These are phyloP conservation scores for Mactra quadrangularis DNA, from an alignment of 1,140 invertebrate genomes.

Conservation along the genomic window DNA sequence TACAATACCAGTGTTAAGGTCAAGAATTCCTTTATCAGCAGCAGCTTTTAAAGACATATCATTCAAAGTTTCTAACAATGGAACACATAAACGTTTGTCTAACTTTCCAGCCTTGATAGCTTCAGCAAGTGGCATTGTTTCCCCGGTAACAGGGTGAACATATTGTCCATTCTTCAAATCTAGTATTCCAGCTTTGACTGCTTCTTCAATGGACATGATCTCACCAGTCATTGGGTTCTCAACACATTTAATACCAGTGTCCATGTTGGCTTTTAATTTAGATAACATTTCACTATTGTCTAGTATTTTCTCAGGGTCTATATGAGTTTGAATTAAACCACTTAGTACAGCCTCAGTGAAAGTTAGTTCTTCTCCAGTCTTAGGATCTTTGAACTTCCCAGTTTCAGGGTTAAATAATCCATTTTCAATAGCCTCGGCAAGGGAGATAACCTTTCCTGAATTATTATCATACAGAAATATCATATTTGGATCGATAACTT, in stretches of 20 bases:
- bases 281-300: constrained; percentile 71
- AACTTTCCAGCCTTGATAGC: constrained; percentile 75
- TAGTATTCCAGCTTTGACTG: constrained; percentile 73
- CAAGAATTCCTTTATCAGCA: constrained; percentile 88
- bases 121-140: constrained; percentile 67
- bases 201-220: constrained; percentile 74
- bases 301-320: constrained; percentile 72
- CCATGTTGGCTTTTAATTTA: constrained; percentile 69
- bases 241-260: constrained; percentile 70
- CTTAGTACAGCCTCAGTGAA: constrained; percentile 73
- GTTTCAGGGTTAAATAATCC: constrained; percentile 74
- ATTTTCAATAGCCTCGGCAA: constrained; percentile 74
- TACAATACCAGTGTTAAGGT: constrained; percentile 73
- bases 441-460: constrained; percentile 70
- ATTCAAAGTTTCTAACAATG: constrained; percentile 88
- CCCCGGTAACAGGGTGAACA: constrained; percentile 65
- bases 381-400: constrained; percentile 72
- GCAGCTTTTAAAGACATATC: constrained; percentile 87
- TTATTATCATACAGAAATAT: constrained; percentile 77
- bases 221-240: constrained; percentile 65
- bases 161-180: constrained; percentile 72
- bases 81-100: constrained; percentile 84
- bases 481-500: constrained; percentile 90
- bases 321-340: constrained; percentile 70
- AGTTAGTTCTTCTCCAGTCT: constrained; percentile 73